Conservation (phyloP, 2,888 invertebrate genomes). For the Corythucha ciliata region DNA sequence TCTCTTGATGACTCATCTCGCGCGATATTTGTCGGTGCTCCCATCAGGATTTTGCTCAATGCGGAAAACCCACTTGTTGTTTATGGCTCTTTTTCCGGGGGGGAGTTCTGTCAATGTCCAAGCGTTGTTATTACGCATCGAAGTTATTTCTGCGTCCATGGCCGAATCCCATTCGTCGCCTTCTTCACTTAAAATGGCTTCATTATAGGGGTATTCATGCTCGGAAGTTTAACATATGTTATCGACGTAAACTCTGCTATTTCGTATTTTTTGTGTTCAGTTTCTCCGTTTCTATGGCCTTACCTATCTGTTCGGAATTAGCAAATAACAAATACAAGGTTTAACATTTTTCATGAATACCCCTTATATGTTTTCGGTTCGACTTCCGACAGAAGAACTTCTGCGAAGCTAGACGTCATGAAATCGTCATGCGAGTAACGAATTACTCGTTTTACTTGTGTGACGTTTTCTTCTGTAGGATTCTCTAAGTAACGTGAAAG, state of each 20-base stretch:
- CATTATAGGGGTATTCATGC: too few relatives aligned
- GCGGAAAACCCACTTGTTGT: slow-evolving; percentile 14
- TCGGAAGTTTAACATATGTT: too few relatives aligned
- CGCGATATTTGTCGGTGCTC: not conserved
- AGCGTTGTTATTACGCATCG: slow-evolving; percentile 8
- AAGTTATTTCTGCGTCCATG: slow-evolving; percentile 11
- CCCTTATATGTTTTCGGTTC: too few relatives aligned
- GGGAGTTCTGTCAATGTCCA: slow-evolving; percentile 10
- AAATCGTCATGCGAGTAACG: too few relatives aligned
- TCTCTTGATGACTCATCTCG: not conserved
- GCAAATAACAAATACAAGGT: too few relatives aligned
- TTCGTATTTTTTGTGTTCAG: too few relatives aligned
- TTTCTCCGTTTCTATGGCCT: too few relatives aligned
- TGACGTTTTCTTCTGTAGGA: slow-evolving; percentile 10
- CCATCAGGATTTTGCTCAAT: slow-evolving; percentile 9
- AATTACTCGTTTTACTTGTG: slow-evolving; percentile 1
- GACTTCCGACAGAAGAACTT: too few relatives aligned
- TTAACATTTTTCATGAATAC: too few relatives aligned
- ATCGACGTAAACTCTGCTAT: too few relatives aligned
- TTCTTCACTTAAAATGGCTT: slow-evolving; percentile 9
- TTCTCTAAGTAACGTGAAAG: slow-evolving; percentile 11
- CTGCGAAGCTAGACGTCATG: too few relatives aligned
- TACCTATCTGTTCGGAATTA: too few relatives aligned
- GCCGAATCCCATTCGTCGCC: slow-evolving; percentile 9
- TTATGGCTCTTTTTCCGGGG: slow-evolving; percentile 11